Conservation (phyloP, 2,797 vertebrate genomes). For the Acestrorhynchus altus region DNA sequence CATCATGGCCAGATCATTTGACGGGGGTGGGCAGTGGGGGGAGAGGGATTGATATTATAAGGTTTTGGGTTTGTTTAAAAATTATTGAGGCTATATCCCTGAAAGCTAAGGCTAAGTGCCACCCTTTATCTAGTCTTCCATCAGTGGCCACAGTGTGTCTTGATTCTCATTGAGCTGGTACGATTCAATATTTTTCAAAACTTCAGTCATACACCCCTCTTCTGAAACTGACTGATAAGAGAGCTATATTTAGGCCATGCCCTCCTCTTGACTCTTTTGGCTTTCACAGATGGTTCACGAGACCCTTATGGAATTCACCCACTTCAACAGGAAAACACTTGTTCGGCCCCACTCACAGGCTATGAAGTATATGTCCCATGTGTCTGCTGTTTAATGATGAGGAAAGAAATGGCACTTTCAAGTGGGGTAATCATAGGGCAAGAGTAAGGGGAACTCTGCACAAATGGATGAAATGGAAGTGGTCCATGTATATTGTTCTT, state of each 20-base stretch:
- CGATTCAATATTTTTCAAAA: no score
- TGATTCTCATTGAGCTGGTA: background rate
- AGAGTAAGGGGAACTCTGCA: background rate
- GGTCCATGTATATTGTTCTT: background rate
- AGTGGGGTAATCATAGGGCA: conserved; percentile 3
- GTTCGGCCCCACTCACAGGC: background rate
- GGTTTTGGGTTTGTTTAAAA: no score
- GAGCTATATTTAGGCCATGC: conserved; percentile 17
- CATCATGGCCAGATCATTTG: no score
- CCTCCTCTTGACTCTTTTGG: conserved; percentile 2
- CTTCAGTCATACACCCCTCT: no score
- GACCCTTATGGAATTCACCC: conserved; percentile 7
- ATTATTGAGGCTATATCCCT: no score
- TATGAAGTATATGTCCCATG: background rate
- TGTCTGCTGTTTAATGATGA: background rate
- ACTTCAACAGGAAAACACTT: conserved; percentile 2
- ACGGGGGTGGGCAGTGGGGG: no score
- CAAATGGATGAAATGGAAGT: conserved; percentile 47
- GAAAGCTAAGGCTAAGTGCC: no score
- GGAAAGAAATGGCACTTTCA: background rate
- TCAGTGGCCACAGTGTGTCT: background rate
- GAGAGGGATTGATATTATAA: no score
- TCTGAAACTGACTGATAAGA: conserved; percentile 6
- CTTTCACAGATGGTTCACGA: background rate
- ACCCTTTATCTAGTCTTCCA: no score